These are phyloP conservation scores for Anastrepha obliqua DNA, from an alignment of 1,140 invertebrate species.

Conservation along the genomic window DNA sequence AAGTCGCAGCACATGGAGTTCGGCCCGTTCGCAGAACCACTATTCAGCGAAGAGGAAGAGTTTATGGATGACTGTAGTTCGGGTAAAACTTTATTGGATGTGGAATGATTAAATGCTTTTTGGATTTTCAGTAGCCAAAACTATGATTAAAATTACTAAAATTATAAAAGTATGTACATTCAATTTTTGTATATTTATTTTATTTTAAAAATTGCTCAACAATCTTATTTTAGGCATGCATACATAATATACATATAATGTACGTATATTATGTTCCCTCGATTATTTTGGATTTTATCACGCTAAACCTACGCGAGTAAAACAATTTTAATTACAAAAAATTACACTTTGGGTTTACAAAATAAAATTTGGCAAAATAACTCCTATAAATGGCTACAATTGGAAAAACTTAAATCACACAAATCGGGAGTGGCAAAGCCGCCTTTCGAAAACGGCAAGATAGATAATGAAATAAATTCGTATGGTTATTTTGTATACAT, in stretches of 20 bases:
- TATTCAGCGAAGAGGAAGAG: constrained; percentile 52
- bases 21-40: constrained; percentile 52
- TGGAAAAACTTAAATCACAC: not conserved
- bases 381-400: not conserved
- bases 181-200: constrained; percentile 8
- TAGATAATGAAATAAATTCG: not conserved
- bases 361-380: not conserved
- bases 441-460: not conserved
- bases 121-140: not conserved
- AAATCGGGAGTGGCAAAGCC: not conserved
- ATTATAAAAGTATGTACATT: not conserved
- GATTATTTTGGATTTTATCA: not conserved
- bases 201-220: constrained; percentile 26
- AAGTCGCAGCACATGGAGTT: constrained; percentile 56
- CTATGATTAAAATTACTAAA: constrained; percentile 4
- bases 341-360: constrained; percentile 1
- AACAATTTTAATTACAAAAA: not conserved
- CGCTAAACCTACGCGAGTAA: not conserved
- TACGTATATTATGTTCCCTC: not conserved
- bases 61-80: constrained; percentile 44
- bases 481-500: not conserved
- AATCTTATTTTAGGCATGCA: constrained; percentile 21
- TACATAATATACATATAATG: constrained; percentile 28
- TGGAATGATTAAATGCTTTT: not conserved
- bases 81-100: constrained; percentile 3